Evolutionary conservation across 2,113 vertebrate genomes (phyloP).

Genomic region (Cichladusa arquata): DNA sequence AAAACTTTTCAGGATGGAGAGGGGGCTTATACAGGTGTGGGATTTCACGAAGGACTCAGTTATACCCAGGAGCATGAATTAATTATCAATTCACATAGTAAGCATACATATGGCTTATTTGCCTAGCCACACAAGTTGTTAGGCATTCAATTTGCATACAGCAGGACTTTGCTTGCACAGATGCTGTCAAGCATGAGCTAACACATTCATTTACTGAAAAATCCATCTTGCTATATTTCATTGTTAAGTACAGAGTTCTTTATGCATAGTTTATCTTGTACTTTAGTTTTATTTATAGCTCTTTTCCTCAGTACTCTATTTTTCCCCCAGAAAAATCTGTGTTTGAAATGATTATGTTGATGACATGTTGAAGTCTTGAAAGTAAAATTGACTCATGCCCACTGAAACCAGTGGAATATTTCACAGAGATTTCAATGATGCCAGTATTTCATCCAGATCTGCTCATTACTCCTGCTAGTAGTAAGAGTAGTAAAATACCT

Average conservation of each 20-base stretch:
- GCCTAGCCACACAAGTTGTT: constrained; percentile 27
- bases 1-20: neutral
- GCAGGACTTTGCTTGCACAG: constrained; percentile 23
- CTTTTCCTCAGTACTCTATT: neutral
- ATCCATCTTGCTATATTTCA: neutral
- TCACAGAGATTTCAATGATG: neutral
- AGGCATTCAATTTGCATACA: constrained; percentile 29
- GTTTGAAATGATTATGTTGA: neutral
- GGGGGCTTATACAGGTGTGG: neutral
- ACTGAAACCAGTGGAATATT: neutral
- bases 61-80: neutral
- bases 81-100: constrained; percentile 5
- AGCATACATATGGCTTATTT: constrained; percentile 17
- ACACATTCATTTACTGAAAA: constrained; percentile 9
- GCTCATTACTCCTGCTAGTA: neutral
- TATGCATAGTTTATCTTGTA: neutral
- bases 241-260: neutral
- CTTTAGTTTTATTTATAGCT: constrained; percentile 3
- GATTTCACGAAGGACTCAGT: neutral
- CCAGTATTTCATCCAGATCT: neutral
- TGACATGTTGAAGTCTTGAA: neutral
- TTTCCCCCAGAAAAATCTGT: neutral
- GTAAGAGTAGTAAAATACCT: neutral
- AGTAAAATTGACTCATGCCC: neutral
- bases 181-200: neutral